These are phyloP conservation scores for Zaprionus vittiger DNA, from an alignment of 1,140 invertebrate species.

Conservation along the genomic window DNA sequence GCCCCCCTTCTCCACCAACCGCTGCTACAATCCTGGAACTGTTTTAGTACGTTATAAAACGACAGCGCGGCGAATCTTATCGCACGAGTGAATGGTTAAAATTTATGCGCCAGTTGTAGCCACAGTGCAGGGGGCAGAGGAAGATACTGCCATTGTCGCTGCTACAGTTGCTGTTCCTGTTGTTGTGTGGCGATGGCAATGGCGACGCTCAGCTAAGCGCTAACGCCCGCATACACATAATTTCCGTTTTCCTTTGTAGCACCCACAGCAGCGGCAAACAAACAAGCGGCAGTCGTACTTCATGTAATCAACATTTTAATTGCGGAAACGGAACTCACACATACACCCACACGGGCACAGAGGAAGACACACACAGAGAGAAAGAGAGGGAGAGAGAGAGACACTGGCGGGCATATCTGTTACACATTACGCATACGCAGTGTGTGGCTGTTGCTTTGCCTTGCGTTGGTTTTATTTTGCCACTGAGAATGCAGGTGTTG, in stretches of 20 bases:
- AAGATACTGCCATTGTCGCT: conserved; percentile 40
- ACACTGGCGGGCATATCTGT: conserved; percentile 56
- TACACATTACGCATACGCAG: conserved; percentile 77
- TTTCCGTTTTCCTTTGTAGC: conserved; percentile 79
- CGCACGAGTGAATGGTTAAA: conserved; percentile 57
- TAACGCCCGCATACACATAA: conserved; percentile 75
- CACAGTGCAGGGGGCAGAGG: background rate
- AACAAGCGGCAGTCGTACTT: conserved; percentile 81
- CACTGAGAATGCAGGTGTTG: conserved; percentile 44
- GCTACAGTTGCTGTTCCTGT: conserved; percentile 9
- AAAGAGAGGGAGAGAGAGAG: background rate
- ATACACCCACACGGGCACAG: conserved; percentile 28
- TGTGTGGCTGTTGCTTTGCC: conserved; percentile 46
- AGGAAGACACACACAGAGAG: conserved; percentile 1
- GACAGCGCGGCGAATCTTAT: conserved; percentile 53
- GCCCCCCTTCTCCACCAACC: background rate
- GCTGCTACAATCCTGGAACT: background rate
- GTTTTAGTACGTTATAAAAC: conserved; percentile 25
- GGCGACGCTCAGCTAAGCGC: conserved; percentile 61
- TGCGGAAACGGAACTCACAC: conserved; percentile 79
- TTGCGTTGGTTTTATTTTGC: conserved; percentile 20
- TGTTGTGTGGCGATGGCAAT: conserved; percentile 31
- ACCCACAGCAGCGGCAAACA: conserved; percentile 72
- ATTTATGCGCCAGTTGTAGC: conserved; percentile 60
- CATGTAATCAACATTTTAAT: conserved; percentile 82